Percentiles rank a stretch among this genome's conserved stretches.
Evolutionary conservation across 2,797 vertebrate genomes (phyloP).

Genomic region (Etheostoma perlongum): DNA sequence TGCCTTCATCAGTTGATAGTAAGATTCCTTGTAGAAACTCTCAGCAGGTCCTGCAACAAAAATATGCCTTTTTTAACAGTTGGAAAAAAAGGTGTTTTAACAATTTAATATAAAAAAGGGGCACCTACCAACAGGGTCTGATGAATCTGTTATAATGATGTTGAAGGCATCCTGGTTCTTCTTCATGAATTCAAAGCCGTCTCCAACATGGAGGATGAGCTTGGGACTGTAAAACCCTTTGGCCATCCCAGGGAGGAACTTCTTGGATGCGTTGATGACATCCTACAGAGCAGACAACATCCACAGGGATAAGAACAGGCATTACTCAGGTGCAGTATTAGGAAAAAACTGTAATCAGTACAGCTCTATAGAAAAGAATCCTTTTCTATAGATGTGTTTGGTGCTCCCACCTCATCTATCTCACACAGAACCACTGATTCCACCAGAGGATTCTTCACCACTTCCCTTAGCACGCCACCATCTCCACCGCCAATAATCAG

Average conservation of each 20-base stretch:
- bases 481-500: conserved; percentile 97
- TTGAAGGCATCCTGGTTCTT: conserved; percentile 98
- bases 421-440: conserved; percentile 96
- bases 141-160: conserved; percentile 97
- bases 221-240: conserved; percentile 96
- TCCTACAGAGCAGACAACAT: conserved; percentile 83
- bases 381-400: background rate
- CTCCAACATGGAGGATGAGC: conserved; percentile 93
- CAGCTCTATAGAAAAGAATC: too few relatives aligned
- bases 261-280: conserved; percentile 96
- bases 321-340: background rate
- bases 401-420: conserved; percentile 92
- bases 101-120: background rate
- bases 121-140: conserved; percentile 95
- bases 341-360: background rate
- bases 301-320: background rate
- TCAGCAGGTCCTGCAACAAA: conserved; percentile 91
- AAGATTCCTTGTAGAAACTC: conserved; percentile 97
- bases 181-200: conserved; percentile 99
- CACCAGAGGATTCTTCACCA: conserved; percentile 93
- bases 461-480: conserved; percentile 94
- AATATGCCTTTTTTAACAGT: background rate
- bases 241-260: conserved; percentile 96
- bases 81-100: background rate
- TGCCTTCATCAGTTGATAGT: conserved; percentile 97